These are phyloP conservation scores for Lepus townsendii DNA, from an alignment of 2,797 vertebrate species.

Conservation along the genomic window DNA sequence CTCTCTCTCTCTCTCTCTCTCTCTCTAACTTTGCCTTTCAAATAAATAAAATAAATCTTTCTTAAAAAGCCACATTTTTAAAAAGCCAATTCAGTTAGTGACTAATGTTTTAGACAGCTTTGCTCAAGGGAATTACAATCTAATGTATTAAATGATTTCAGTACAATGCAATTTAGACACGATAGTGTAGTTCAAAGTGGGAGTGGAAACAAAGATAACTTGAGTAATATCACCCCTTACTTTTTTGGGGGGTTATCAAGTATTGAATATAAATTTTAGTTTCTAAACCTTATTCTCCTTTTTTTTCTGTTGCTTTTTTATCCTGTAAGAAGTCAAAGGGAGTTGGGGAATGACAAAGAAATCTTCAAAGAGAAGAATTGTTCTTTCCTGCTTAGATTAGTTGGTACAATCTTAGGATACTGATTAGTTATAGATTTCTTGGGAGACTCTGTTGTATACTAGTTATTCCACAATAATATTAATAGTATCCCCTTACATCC, in stretches of 20 bases:
- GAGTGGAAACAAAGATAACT: neutral
- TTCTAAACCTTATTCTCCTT: neutral
- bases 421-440: neutral
- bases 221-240: neutral
- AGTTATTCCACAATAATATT: constrained; percentile 28
- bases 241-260: neutral
- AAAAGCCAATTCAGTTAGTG: neutral
- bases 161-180: neutral
- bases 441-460: neutral
- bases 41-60: too few species aligned
- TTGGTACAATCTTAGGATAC: neutral
- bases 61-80: neutral
- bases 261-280: constrained; percentile 1
- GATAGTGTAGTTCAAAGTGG: neutral
- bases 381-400: neutral
- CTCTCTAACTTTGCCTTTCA: too few species aligned
- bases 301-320: neutral
- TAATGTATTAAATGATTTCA: neutral
- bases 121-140: neutral
- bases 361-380: neutral
- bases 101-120: neutral
- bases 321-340: neutral
- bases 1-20: too few species aligned
- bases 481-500: neutral
- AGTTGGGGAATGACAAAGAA: accelerated